Percentiles rank a stretch among this genome's conserved stretches.
phyloP scores from a whole-genome alignment of 2,113 vertebrate species.

The Pomatostomus ruficeps region DNA sequence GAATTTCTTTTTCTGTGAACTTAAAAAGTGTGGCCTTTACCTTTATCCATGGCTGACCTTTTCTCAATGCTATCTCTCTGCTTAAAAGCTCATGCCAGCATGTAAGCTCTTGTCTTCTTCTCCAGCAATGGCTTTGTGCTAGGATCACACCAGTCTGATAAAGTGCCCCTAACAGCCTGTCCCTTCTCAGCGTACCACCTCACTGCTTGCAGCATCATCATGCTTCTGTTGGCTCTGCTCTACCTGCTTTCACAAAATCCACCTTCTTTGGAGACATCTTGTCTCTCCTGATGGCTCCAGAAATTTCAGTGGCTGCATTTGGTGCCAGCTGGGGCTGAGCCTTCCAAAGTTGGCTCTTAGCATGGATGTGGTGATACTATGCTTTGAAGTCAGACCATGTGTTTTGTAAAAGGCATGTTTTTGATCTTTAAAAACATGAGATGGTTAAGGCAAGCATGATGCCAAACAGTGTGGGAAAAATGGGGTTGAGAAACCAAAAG shows the following conservation, averaged over 20 bases:
- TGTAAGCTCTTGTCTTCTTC: not conserved
- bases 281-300: not conserved
- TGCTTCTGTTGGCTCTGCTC: not conserved
- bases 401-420: not conserved
- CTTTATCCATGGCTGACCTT: not conserved
- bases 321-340: not conserved
- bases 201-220: accelerated
- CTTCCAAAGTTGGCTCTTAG: not conserved
- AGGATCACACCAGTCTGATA: not conserved
- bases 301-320: not conserved
- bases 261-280: accelerated
- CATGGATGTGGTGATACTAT: not conserved
- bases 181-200: not conserved
- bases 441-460: not conserved
- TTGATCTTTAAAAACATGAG: not conserved
- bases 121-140: not conserved
- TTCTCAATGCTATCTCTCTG: not conserved
- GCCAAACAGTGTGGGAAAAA: not conserved
- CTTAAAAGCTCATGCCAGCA: not conserved
- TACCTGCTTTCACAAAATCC: not conserved
- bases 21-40: not conserved
- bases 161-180: not conserved
- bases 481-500: not conserved
- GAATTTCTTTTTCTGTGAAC: slow-evolving; percentile 1
- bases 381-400: not conserved